phyloP scores from a whole-genome alignment of 2,888 invertebrate genomes.

The Petrolisthes cinctipes region DNA sequence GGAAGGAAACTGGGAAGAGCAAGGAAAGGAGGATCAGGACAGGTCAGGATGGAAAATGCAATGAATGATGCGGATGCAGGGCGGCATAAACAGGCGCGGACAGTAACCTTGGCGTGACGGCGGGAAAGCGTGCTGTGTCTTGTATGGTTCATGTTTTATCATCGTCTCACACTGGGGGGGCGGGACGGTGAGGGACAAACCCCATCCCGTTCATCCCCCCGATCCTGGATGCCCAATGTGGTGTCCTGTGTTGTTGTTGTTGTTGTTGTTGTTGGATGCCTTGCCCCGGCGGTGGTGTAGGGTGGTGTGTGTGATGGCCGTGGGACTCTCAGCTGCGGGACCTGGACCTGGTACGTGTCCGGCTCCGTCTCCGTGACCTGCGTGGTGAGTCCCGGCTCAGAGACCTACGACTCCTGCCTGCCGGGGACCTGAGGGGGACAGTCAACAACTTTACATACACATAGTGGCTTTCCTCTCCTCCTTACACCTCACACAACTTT shows the following conservation, averaged over 20 bases:
- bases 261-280: background rate
- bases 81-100: conserved; percentile 29
- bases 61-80: conserved; percentile 9
- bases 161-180: background rate
- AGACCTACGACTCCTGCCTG: conserved; percentile 39
- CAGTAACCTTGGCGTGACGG: conserved; percentile 53
- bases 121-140: conserved; percentile 28
- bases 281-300: background rate
- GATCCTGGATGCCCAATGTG: background rate
- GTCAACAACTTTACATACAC: background rate
- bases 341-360: conserved; percentile 48
- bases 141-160: conserved; percentile 3
- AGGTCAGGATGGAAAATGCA: background rate
- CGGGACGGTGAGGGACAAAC: background rate
- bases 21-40: background rate
- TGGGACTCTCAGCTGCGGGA: conserved; percentile 51
- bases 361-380: conserved; percentile 40
- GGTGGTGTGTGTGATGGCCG: background rate
- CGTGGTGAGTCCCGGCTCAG: conserved; percentile 47
- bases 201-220: background rate
- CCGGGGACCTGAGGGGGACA: conserved; percentile 36
- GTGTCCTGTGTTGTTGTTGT: background rate
- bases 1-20: conserved; percentile 18
- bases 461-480: too few species aligned
- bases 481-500: too few species aligned